A percentile compares a stretch with the other conserved stretches of the same genome.
Conservation (phyloP, 2,113 vertebrate species). For the Melospiza melodia region DNA sequence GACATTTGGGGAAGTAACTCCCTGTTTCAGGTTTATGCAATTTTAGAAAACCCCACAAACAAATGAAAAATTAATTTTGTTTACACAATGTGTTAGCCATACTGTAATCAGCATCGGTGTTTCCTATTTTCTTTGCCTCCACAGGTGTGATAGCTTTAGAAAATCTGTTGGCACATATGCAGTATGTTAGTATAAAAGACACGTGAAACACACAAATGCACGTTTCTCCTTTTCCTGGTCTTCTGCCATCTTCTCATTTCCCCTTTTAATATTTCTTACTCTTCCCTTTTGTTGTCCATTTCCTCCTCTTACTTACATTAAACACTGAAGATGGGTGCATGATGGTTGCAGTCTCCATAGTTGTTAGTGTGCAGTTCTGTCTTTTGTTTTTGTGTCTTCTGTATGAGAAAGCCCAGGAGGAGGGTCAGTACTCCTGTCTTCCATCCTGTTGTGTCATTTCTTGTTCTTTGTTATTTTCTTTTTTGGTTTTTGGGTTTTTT, state of each 20-base stretch:
- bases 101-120: not conserved
- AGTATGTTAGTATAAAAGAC: not conserved
- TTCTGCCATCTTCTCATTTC: not conserved
- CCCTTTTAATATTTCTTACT: not conserved
- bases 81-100: not conserved
- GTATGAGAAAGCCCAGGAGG: not conserved
- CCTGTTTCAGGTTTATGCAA: not conserved
- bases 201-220: rapidly evolving
- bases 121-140: not conserved
- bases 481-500: not conserved
- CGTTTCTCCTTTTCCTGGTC: not conserved
- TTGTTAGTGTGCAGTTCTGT: not conserved
- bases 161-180: not conserved
- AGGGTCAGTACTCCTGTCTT: not conserved
- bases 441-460: not conserved
- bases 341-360: not conserved
- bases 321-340: not conserved
- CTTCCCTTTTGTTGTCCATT: not conserved
- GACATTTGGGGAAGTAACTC: not conserved
- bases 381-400: not conserved
- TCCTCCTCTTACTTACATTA: not conserved
- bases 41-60: not conserved
- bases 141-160: not conserved
- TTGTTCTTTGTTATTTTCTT: not conserved
- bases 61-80: not conserved